Percentiles rank a stretch among this genome's conserved stretches.
phyloP scores from a whole-genome alignment of 2,797 vertebrate genomes.

The Thalassophryne amazonica region DNA sequence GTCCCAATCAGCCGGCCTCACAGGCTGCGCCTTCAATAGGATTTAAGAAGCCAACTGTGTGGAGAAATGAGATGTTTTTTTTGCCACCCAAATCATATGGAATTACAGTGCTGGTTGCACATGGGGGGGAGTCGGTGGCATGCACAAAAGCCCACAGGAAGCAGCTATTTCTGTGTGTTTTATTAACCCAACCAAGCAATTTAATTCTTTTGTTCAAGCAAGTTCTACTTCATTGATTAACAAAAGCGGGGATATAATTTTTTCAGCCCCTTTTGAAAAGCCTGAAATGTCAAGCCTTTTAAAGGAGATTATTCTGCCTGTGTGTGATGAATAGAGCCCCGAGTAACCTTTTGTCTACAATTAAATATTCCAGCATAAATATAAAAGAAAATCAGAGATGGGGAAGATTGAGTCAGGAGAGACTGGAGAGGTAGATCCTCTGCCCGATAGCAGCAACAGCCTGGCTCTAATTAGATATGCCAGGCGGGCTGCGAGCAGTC shows the following conservation, averaged over 20 bases:
- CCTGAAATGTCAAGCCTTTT: constrained; percentile 99
- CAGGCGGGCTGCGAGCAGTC: constrained; percentile 98
- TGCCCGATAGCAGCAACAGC: constrained; percentile 99
- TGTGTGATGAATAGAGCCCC: constrained; percentile 99
- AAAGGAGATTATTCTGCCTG: constrained; percentile 99
- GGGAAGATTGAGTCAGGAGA: constrained; percentile 99
- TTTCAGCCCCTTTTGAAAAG: constrained; percentile 99
- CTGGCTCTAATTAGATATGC: constrained; percentile 99
- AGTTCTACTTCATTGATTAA: constrained; percentile 99
- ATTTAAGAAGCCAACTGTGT: constrained; percentile 99
- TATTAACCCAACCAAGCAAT: constrained; percentile 99
- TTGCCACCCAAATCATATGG: constrained; percentile 99
- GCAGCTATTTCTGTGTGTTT: constrained; percentile 99
- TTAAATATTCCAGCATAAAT: constrained; percentile 99
- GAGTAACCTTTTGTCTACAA: constrained; percentile 99
- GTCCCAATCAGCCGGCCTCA: constrained; percentile 69
- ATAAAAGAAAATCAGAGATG: constrained; percentile 99
- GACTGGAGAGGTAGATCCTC: constrained; percentile 99
- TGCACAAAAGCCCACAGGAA: constrained; percentile 99
- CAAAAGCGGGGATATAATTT: constrained; percentile 99
- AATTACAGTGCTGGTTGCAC: constrained; percentile 98
- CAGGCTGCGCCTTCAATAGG: constrained; percentile 94
- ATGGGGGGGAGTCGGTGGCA: constrained; percentile 87
- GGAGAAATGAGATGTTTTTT: constrained; percentile 99
- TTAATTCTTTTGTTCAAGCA: constrained; percentile 99